phyloP scores from a whole-genome alignment of 92 coral and sea anemone species.

The Palythoa caribaeorum region DNA sequence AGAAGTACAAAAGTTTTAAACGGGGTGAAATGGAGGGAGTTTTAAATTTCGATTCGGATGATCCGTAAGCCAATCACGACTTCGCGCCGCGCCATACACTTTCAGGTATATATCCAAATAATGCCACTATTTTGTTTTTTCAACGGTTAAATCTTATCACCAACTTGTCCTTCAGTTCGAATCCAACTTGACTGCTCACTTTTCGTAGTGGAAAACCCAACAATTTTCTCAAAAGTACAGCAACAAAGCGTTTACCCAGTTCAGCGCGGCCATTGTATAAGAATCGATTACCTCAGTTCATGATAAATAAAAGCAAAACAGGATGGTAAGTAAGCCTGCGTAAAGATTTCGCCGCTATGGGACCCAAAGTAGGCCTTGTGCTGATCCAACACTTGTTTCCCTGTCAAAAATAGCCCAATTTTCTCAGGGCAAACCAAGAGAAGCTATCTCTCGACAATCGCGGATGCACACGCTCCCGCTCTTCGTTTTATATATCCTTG shows the following conservation, averaged over 20 bases:
- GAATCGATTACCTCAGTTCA: slow-evolving; percentile 96
- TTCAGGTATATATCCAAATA: slow-evolving; percentile 75
- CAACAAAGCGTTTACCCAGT: slow-evolving; percentile 79
- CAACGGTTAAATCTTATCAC: slow-evolving; percentile 60
- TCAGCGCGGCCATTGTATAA: slow-evolving; percentile 89
- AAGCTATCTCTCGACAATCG: slow-evolving; percentile 73
- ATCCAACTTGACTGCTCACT: slow-evolving; percentile 49
- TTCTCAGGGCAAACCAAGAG: slow-evolving; percentile 71
- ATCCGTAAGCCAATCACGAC: slow-evolving; percentile 90
- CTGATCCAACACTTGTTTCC: slow-evolving; percentile 53
- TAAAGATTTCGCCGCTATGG: slow-evolving; percentile 73
- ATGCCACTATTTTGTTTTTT: slow-evolving; percentile 49
- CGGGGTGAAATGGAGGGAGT: slow-evolving; percentile 96
- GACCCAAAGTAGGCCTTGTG: slow-evolving; percentile 56
- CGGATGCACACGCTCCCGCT: slow-evolving; percentile 71
- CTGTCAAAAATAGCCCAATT: slow-evolving; percentile 62
- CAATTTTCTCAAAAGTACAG: slow-evolving; percentile 77
- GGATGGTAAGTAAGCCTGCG: slow-evolving; percentile 81
- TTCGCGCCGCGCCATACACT: slow-evolving; percentile 81
- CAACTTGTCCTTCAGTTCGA: slow-evolving; percentile 55
- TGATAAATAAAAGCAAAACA: slow-evolving; percentile 89
- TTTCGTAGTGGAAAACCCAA: slow-evolving; percentile 45
- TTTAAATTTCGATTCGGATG: slow-evolving; percentile 93
- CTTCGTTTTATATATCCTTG: slow-evolving; percentile 64
- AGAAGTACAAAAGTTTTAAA: slow-evolving; percentile 84